These are phyloP conservation scores for Acanthurus tractus DNA, from an alignment of 2,797 vertebrate genomes.

Conservation along the genomic window DNA sequence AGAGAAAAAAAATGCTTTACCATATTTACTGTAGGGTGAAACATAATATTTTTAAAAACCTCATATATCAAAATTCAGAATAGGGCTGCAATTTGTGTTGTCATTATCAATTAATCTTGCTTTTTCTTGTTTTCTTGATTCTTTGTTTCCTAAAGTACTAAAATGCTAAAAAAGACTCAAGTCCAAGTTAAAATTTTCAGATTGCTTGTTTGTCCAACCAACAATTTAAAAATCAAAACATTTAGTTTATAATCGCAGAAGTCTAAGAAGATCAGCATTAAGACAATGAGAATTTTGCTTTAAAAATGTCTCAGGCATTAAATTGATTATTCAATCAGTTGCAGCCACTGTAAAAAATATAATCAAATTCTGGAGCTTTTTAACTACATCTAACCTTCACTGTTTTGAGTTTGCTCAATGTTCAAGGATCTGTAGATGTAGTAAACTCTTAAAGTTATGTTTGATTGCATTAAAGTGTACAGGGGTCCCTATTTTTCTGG, in stretches of 20 bases:
- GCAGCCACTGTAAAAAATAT: too few relatives aligned
- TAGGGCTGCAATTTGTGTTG: not conserved
- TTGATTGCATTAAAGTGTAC: not conserved
- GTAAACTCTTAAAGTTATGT: not conserved
- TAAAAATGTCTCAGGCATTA: too few relatives aligned
- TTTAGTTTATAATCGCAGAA: not conserved
- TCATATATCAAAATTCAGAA: not conserved
- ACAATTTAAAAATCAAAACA: not conserved
- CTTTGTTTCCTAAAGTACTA: not conserved
- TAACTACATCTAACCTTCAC: not conserved
- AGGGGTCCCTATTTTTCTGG: not conserved
- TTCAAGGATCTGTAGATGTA: not conserved
- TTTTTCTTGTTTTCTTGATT: not conserved
- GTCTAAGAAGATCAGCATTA: not conserved
- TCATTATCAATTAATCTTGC: not conserved
- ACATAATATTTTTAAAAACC: not conserved
- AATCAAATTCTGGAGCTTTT: too few relatives aligned
- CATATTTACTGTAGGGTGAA: not conserved
- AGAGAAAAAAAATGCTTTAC: not conserved
- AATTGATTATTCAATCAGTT: too few relatives aligned
- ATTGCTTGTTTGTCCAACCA: not conserved
- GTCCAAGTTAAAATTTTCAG: too few relatives aligned
- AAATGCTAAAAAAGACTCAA: not conserved
- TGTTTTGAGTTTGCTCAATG: not conserved
- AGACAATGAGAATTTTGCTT: not conserved